Base-by-base conservation (phyloP, 1,140 invertebrate genomes). In the Protaetia brevitarsis region DNA sequence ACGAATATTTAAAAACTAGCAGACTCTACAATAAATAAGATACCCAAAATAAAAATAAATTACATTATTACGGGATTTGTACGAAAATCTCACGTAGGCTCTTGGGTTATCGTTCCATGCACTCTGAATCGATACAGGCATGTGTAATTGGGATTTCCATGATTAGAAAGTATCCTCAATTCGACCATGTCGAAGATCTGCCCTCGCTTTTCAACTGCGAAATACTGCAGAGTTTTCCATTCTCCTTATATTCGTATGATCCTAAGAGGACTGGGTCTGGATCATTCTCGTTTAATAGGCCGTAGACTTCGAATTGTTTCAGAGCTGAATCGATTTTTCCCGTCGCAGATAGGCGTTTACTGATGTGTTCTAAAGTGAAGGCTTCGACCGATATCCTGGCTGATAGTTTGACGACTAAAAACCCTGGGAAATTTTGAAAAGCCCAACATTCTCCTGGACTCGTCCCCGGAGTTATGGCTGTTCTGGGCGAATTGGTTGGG, bases 81-180 rank as follows among this genome's bases (percentile, higher is more conserved):
- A 51, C 41, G 11, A 64, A 64, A 69, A 67, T 60, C 65, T 65
- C 66, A 70, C 57, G 41, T 62, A 7, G 66, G 58, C 26, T 68
- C 66, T 34, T 21, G 41, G 51, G 27, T 66, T 30, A 70, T 16
- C 4, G 11, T 85, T 5, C 97, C 97, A 81, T 99, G 97, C 31
- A 99, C 95, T 68, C 97, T 83, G 79, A 99, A 97, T 74, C 97
- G 85, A 77, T 99, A 99, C 2, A 99, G 81, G 79, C 97, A 99
- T 0, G 97, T 99, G 78, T 96, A 98, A 7, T 94, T 89, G 6
- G 90, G 83, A 79, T 97, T 93, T 7, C 97, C 97, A 79, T 98
- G 93, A 84, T 99, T 99, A 67, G 89, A 93, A 69, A 91, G 86
- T 58, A 99, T 90, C 70, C 89, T 84, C 21, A 99, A 79, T 79